Evolutionary conservation across 2,113 vertebrate genomes (phyloP), one percentile per base, ranked within the genome.

Genomic region (Coreoperca whiteheadi): DNA sequence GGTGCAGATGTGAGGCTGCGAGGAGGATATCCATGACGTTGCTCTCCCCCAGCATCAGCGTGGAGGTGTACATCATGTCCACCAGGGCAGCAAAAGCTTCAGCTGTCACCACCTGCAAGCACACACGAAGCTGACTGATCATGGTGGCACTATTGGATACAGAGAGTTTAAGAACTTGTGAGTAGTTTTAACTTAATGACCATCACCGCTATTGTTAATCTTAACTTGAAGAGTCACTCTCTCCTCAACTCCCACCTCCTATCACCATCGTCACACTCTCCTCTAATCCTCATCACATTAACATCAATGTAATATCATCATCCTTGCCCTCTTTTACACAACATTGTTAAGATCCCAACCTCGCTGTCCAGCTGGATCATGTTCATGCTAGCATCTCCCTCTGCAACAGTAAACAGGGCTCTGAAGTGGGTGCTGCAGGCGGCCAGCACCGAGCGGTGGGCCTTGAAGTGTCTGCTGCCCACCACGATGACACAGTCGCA

Each of bases 1-100:
- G 94, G 86, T 99, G 98, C 79, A 99, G 94, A 88, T 99, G 98
- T 32, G 98, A 99, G 6, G 98, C 98, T 14, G 98, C 98, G 48
- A 99, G 89, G 83, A 99, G 95, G 79, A 99, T 95, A 48, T 99
- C 98, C 98, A 99, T 99, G 34, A 99, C 98, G 0, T 99, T 99
- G 94, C 98, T 99, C 91, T 99, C 98, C 11, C 98, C 98, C 2
- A 99, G 96, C 97, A 99, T 98, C 3, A 99, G 96, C 0, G 97
- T 99, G 39, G 98, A 99, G 0, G 98, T 99, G 65, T 99, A 99
- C 98, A 99, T 99, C 98, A 99, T 99, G 93, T 99, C 98, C 71
- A 99, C 96, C 60, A 99, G 96, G 0, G 97, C 97, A 0, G 98
- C 97, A 59, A 99, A 99, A 2, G 98, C 98, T 90, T 99, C 98